These are phyloP conservation scores for Salticus scenicus DNA, from an alignment of 2,888 invertebrate genomes.

Conservation along the genomic window DNA sequence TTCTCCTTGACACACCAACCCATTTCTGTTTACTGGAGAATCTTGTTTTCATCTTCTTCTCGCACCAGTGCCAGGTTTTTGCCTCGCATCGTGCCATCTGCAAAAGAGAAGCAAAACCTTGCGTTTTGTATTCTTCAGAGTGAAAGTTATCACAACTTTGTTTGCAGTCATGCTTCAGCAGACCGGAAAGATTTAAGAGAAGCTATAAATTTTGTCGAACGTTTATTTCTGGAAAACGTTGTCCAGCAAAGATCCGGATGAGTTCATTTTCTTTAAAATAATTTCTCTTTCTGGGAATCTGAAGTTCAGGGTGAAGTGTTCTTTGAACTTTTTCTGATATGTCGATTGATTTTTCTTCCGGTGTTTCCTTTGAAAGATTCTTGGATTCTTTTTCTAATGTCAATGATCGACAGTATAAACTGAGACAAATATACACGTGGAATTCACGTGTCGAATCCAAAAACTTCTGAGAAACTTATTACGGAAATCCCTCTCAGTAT, in stretches of 20 bases:
- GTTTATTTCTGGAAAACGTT: no score
- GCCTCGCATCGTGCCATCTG: neutral
- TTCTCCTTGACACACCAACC: constrained; percentile 2
- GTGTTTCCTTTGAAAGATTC: no score
- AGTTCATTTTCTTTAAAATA: neutral
- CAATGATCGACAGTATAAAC: no score
- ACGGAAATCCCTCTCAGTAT: no score
- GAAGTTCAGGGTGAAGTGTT: neutral
- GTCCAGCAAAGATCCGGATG: neutral
- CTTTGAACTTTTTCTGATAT: neutral
- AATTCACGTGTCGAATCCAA: no score
- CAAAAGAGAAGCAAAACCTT: neutral
- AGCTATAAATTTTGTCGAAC: no score
- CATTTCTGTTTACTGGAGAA: neutral
- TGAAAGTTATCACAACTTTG: neutral
- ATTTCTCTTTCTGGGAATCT: neutral
- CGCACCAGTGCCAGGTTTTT: neutral
- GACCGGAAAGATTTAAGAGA: no score
- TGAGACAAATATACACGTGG: no score
- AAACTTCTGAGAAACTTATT: no score
- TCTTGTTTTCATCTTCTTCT: neutral
- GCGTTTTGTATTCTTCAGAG: neutral
- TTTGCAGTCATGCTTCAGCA: neutral
- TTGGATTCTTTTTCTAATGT: no score
- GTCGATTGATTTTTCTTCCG: neutral